Percentiles rank a stretch among this genome's conserved stretches.
These are phyloP conservation scores for Tethya wilhelma DNA, from an alignment of 37 sponge, comb jelly and placozoan genomes.

Conservation along the genomic window DNA sequence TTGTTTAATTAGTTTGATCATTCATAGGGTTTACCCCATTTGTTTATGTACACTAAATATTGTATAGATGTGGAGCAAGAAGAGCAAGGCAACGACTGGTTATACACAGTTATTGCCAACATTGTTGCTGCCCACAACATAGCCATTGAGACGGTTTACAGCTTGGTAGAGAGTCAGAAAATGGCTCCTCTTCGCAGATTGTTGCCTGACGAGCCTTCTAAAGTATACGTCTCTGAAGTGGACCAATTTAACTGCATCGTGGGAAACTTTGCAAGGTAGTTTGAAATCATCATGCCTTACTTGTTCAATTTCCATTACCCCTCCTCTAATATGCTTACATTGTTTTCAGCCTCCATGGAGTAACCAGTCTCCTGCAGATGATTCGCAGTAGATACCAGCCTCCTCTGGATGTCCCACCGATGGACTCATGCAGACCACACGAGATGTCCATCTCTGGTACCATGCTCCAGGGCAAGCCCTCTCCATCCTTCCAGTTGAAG, in stretches of 20 bases:
- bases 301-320: neutral
- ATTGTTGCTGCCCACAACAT: constrained; percentile 60
- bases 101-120: constrained; percentile 66
- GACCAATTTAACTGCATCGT: constrained; percentile 33
- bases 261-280: constrained; percentile 22
- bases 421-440: neutral
- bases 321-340: neutral
- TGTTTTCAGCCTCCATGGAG: constrained; percentile 43
- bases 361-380: constrained; percentile 56
- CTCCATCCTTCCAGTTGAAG: constrained; percentile 40
- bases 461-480: neutral
- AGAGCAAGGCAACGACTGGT: constrained; percentile 80
- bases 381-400: constrained; percentile 58
- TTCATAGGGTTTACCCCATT: neutral
- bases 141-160: constrained; percentile 52
- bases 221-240: constrained; percentile 40
- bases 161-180: neutral
- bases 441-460: neutral
- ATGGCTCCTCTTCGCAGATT: constrained; percentile 22
- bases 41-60: neutral
- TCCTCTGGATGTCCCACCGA: neutral
- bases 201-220: constrained; percentile 53
- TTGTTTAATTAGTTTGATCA: neutral
- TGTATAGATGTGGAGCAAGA: constrained; percentile 52
- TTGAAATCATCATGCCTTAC: neutral